A percentile compares a stretch with the other conserved stretches of the same genome.
Conservation (phyloP, 2,113 vertebrate species). For the Phaethon lepturus region DNA sequence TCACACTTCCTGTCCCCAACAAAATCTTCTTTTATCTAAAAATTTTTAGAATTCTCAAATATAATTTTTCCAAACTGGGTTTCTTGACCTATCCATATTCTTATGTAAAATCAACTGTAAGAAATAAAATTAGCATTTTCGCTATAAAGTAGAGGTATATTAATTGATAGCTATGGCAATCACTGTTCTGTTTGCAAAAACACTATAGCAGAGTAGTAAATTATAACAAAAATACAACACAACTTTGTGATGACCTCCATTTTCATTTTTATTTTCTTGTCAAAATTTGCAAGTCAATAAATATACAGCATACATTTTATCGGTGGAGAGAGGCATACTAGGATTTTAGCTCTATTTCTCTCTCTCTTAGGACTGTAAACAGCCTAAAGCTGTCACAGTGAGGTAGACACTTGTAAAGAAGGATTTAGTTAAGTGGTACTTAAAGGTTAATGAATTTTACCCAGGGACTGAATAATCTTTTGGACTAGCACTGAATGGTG, state of each 20-base stretch:
- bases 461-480: conserved; percentile 50
- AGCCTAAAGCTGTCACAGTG: conserved; percentile 38
- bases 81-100: neutral
- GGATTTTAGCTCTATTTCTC: neutral
- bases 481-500: conserved; percentile 9
- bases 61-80: neutral
- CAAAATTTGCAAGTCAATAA: conserved; percentile 50
- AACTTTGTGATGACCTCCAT: neutral
- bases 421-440: conserved; percentile 66
- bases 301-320: neutral
- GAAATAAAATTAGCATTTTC: neutral
- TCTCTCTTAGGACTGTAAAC: conserved; percentile 1
- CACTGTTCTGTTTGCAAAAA: neutral
- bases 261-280: neutral
- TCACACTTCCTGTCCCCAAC: neutral
- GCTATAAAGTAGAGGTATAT: neutral
- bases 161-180: neutral
- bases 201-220: neutral
- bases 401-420: conserved; percentile 53
- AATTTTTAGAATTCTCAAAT: neutral
- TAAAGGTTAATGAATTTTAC: conserved; percentile 72
- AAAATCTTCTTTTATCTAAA: neutral
- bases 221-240: neutral
- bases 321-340: neutral
- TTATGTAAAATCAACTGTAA: neutral